Evolutionary conservation across 2,888 invertebrate species (phyloP).

Genomic region (Hypercompe scribonia): DNA sequence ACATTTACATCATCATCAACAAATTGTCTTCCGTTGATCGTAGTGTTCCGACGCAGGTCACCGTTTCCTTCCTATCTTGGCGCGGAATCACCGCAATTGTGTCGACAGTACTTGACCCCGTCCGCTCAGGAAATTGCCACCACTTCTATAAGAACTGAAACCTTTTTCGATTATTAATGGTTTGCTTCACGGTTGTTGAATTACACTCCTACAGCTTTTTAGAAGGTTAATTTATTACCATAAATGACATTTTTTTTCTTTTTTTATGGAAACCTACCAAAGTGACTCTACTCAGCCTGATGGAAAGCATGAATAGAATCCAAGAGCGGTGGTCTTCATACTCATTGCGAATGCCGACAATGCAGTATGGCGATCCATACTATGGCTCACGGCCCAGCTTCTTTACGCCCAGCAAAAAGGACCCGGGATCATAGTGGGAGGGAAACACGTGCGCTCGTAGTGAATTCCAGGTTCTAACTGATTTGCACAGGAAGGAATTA

Average conservation of each 20-base stretch:
- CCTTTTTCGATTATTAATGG: constrained; percentile 53
- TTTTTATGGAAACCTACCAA: no score
- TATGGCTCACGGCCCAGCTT: no score
- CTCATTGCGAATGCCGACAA: no score
- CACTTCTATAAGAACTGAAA: constrained; percentile 59
- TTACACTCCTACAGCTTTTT: constrained; percentile 13
- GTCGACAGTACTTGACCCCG: constrained; percentile 63
- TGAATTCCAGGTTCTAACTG: no score
- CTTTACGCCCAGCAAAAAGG: no score
- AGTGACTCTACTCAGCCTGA: no score
- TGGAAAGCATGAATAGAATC: no score
- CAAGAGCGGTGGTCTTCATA: no score
- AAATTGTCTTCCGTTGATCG: constrained; percentile 27
- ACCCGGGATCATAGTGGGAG: no score
- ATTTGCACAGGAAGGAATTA: no score
- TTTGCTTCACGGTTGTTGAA: constrained; percentile 22
- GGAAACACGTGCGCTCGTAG: no score
- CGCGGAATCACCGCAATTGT: constrained; percentile 60
- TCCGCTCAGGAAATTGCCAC: constrained; percentile 67
- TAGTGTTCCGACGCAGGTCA: constrained; percentile 51
- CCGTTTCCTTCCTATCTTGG: constrained; percentile 66
- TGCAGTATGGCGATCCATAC: no score
- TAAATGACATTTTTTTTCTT: not conserved
- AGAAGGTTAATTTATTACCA: not conserved
- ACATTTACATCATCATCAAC: not conserved